Conservation (phyloP, 2,797 vertebrate genomes). For the Spizella passerina region DNA sequence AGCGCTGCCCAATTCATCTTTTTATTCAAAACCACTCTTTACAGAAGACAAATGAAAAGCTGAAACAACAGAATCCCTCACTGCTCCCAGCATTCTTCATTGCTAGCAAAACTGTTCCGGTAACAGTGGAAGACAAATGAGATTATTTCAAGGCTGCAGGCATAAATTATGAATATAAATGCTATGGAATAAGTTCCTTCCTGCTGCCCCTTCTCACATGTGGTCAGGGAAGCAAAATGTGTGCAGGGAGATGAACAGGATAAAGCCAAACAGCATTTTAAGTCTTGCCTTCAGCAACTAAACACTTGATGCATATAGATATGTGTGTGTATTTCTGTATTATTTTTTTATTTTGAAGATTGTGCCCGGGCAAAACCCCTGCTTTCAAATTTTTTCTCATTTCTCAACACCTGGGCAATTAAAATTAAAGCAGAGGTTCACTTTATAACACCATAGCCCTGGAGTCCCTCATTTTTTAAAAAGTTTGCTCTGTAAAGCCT, state of each 20-base stretch:
- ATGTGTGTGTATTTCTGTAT: not conserved
- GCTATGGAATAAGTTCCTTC: not conserved
- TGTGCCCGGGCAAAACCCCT: not conserved
- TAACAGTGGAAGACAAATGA: conserved; percentile 41
- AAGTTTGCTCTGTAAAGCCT: not conserved
- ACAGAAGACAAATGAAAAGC: conserved; percentile 54
- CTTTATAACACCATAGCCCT: not conserved
- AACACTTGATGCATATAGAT: not conserved
- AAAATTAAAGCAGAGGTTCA: not conserved
- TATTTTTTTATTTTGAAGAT: not conserved
- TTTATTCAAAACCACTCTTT: conserved; percentile 43
- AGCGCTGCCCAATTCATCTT: not conserved
- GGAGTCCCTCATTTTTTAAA: conserved; percentile 28
- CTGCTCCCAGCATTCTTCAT: conserved; percentile 26
- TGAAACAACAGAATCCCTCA: conserved; percentile 28
- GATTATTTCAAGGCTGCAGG: conserved; percentile 41
- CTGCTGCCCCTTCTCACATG: not conserved
- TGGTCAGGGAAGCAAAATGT: not conserved
- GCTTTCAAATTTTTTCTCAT: not conserved
- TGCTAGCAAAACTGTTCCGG: not conserved
- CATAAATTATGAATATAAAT: conserved; percentile 56
- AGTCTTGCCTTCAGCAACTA: not conserved
- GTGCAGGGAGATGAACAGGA: not conserved
- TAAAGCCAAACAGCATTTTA: not conserved
- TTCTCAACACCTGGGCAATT: not conserved